A percentile compares a stretch with the other conserved stretches of the same genome.
phyloP scores from a whole-genome alignment of 2,797 vertebrate genomes.

The Linurgus olivaceus region DNA sequence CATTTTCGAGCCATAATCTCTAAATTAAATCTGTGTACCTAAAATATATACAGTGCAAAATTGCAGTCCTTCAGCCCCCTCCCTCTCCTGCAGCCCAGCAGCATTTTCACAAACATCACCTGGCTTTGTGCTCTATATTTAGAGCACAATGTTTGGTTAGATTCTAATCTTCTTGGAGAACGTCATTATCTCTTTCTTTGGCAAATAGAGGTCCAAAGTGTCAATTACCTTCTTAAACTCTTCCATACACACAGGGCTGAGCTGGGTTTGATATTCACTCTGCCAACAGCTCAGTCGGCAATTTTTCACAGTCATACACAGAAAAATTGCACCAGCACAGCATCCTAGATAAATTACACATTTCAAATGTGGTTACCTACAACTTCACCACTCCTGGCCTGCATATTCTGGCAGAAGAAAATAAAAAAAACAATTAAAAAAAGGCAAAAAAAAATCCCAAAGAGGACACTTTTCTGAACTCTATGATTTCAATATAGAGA shows the following conservation, averaged over 20 bases:
- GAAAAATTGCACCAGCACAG: constrained; percentile 39
- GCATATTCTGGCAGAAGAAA: neutral
- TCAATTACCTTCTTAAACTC: constrained; percentile 71
- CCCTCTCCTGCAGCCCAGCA: constrained; percentile 24
- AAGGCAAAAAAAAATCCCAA: neutral
- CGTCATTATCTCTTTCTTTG: constrained; percentile 67
- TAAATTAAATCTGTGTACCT: constrained; percentile 79
- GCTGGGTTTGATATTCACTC: constrained; percentile 39
- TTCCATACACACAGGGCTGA: constrained; percentile 37
- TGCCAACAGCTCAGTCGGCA: constrained; percentile 30
- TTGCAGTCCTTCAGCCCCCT: constrained; percentile 31
- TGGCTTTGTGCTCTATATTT: constrained; percentile 69
- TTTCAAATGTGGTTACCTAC: constrained; percentile 39
- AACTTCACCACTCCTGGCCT: neutral
- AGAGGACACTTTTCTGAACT: neutral
- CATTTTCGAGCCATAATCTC: constrained; percentile 75
- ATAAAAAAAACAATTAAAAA: neutral
- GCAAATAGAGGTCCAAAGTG: constrained; percentile 66
- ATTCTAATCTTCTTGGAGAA: constrained; percentile 70
- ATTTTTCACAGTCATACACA: constrained; percentile 58
- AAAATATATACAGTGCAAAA: constrained; percentile 71
- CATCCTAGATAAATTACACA: constrained; percentile 44
- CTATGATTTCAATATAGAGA: neutral
- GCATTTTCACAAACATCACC: constrained; percentile 71
- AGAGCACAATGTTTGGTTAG: constrained; percentile 75